Evolutionary conservation across 2,888 invertebrate species (phyloP).

Genomic region (Punctoribates punctum): DNA sequence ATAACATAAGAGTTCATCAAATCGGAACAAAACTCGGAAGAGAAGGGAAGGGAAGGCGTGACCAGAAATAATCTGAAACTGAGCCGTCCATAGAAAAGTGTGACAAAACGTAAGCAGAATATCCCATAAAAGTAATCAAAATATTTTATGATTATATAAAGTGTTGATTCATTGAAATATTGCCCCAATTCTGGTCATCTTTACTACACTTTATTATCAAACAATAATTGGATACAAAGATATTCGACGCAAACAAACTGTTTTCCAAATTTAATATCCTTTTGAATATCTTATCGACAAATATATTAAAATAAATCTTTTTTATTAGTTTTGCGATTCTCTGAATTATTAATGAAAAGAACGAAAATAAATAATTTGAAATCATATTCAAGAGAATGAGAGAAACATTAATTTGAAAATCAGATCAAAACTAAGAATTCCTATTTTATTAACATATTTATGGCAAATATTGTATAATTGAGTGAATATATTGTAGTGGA

Average conservation of each 20-base stretch:
- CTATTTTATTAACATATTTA: not conserved
- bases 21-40: not conserved
- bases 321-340: not conserved
- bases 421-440: not conserved
- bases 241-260: not conserved
- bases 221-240: no score
- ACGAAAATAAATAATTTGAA: not conserved
- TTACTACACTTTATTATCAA: not conserved
- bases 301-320: not conserved
- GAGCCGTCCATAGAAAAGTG: not conserved
- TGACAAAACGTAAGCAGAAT: not conserved
- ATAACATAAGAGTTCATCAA: not conserved
- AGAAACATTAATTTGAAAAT: no score
- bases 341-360: not conserved
- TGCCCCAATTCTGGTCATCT: not conserved
- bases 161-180: not conserved
- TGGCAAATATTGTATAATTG: not conserved
- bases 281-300: not conserved
- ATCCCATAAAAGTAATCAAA: not conserved
- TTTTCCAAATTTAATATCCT: not conserved
- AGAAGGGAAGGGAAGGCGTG: conserved; percentile 5
- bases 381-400: not conserved
- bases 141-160: not conserved
- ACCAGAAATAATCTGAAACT: not conserved
- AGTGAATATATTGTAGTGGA: not conserved